These are phyloP conservation scores for Malacosoma neustria DNA, from an alignment of 2,888 invertebrate species.

Conservation along the genomic window DNA sequence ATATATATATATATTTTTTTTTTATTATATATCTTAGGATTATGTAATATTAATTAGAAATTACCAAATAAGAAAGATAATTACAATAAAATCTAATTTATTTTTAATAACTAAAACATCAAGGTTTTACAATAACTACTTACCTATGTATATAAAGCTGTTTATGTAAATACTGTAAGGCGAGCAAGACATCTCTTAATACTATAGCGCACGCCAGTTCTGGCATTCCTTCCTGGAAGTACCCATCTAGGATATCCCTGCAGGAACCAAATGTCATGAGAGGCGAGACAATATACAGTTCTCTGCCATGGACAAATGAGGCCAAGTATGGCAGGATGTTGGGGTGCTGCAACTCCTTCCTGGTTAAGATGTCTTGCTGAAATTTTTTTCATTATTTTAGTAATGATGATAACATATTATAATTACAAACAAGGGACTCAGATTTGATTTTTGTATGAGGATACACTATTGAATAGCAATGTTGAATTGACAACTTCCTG, in stretches of 20 bases:
- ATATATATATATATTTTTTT: too few relatives aligned
- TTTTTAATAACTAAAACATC: not conserved
- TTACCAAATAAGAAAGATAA: too few relatives aligned
- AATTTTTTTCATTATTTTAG: too few relatives aligned
- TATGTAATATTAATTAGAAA: too few relatives aligned
- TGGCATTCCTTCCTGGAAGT: slow-evolving; percentile 85
- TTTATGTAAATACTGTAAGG: slow-evolving; percentile 88
- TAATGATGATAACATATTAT: too few relatives aligned
- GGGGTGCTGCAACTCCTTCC: slow-evolving; percentile 84
- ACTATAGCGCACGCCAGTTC: slow-evolving; percentile 88
- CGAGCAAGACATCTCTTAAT: slow-evolving; percentile 84
- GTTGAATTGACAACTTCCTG: too few relatives aligned
- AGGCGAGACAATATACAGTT: slow-evolving; percentile 87
- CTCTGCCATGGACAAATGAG: slow-evolving; percentile 84
- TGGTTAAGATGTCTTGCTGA: slow-evolving; percentile 85
- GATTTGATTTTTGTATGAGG: too few relatives aligned
- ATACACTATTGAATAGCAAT: too few relatives aligned
- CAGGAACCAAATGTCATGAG: slow-evolving; percentile 91
- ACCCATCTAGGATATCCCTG: slow-evolving; percentile 82
- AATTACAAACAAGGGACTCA: too few relatives aligned
- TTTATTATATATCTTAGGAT: too few relatives aligned
- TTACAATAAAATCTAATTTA: not conserved
- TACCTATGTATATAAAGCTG: slow-evolving; percentile 90
- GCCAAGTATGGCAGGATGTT: slow-evolving; percentile 85
- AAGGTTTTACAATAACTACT: too few relatives aligned